phyloP scores from a whole-genome alignment of 2,113 vertebrate genomes.

The Oenanthe melanoleuca region DNA sequence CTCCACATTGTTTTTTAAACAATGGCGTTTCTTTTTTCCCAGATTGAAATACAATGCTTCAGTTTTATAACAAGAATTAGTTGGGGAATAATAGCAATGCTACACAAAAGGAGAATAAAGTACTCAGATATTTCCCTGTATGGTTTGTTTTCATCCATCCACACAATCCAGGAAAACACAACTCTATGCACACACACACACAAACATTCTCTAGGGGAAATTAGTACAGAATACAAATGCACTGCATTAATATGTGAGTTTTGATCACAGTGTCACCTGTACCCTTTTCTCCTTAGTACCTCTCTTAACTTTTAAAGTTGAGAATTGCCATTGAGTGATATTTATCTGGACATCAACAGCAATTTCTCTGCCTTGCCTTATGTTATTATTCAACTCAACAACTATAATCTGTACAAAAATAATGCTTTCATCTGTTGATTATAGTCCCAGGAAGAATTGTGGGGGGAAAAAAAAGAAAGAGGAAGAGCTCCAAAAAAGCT shows the following conservation, averaged over 20 bases:
- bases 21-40: not conserved
- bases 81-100: not conserved
- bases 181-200: not conserved
- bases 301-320: not conserved
- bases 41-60: not conserved
- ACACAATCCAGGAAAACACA: not conserved
- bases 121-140: not conserved
- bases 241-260: not conserved
- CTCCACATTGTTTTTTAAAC: conserved; percentile 5
- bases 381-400: not conserved
- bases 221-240: not conserved
- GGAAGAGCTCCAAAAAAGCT: not conserved
- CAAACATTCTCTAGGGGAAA: not conserved
- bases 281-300: not conserved
- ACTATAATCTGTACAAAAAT: not conserved
- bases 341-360: not conserved
- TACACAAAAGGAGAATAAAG: not conserved
- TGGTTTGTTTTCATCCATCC: not conserved
- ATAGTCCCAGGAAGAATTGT: not conserved
- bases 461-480: too few species aligned
- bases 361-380: not conserved
- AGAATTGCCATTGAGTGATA: not conserved
- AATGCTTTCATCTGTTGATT: not conserved
- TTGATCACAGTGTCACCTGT: not conserved
- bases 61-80: not conserved